Percentiles rank a stretch among this genome's conserved stretches.
Evolutionary conservation across 2,888 invertebrate species (phyloP).

Genomic region (Parnassius smintheus): DNA sequence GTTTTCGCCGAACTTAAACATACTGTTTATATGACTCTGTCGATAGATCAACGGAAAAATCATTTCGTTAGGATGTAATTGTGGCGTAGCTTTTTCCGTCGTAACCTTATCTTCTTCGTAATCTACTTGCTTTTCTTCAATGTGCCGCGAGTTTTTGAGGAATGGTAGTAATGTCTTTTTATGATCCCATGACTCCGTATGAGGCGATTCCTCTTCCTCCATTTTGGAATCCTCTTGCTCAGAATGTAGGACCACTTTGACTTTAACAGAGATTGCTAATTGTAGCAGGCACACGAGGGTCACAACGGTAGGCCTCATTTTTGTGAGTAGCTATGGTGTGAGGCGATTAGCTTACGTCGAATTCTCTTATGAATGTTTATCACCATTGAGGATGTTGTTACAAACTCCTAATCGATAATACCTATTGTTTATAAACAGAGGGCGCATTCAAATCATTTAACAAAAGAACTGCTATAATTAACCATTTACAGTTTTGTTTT

Average conservation of each 20-base stretch:
- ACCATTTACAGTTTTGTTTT: background rate
- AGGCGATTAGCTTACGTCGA: background rate
- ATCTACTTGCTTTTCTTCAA: constrained; percentile 45
- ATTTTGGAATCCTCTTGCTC: constrained; percentile 63
- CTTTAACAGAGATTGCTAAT: constrained; percentile 55
- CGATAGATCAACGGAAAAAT: constrained; percentile 68
- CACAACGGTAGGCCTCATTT: constrained; percentile 44
- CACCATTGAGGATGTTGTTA: constrained; percentile 17
- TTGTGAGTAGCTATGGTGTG: constrained; percentile 30
- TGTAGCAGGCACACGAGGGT: constrained; percentile 44
- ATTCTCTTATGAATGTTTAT: constrained; percentile 11
- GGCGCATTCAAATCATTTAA: constrained; percentile 31
- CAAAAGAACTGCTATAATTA: constrained; percentile 7
- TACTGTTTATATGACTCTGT: constrained; percentile 68
- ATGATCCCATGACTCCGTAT: constrained; percentile 47
- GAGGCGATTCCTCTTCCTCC: constrained; percentile 53
- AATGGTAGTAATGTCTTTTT: constrained; percentile 58
- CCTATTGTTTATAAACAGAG: constrained; percentile 56
- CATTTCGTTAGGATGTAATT: constrained; percentile 66
- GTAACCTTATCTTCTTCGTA: constrained; percentile 50
- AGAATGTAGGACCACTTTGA: constrained; percentile 68
- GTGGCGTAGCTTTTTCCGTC: constrained; percentile 49
- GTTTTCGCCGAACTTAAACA: constrained; percentile 73
- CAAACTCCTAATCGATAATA: constrained; percentile 46
- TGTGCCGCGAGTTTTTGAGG: constrained; percentile 44